Base-by-base conservation (phyloP, 2,888 invertebrate genomes). In the Ferrisia virgata region DNA sequence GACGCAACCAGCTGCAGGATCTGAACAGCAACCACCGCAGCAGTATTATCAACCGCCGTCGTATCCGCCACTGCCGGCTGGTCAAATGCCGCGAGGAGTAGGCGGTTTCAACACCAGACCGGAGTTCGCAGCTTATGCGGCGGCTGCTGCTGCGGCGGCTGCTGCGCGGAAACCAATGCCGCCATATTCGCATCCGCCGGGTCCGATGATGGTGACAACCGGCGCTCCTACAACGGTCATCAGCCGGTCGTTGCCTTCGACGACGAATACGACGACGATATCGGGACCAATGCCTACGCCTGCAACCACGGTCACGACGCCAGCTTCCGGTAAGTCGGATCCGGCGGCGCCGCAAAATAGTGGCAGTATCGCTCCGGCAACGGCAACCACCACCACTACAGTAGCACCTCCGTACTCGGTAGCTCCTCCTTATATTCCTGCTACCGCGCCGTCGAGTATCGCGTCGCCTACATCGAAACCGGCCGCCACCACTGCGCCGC, bases 31-130 rank as follows among this genome's bases (percentile, higher is more conserved):
- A 6, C n/a, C 18, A 22, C 64, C 22, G n/a, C 47, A 53, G 9
- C 82, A 83, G 47, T 76, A 83, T 76, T 76, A 81, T 28, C 53
- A n/a, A n/a, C n/a, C n/a, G 8, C 58, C 53, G 2, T 28, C 53
- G 28, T 43, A 36, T 0, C 28, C 82, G 25, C 31, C 64, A 15
- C 18, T 72, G 43, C 3, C n/a, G 6, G 47, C 47, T n/a, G 72
- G 69, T 76, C 83, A 83, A 31, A 31, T 43, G 2, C 83, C 83
- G 3, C 36, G 22, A 8, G 22, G n/a, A n/a, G n/a, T n/a, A n/a
- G n/a, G 83, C 13, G 76, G 28, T 11, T 72, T 36, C 72, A 69
- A 58, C 18, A 76, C 13, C 4, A 4, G 83, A 31, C 83, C 83
- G 11, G 83, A 83, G 22, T 83, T 76, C 83, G 72, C 53, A 3